Conservation (phyloP, 1,140 invertebrate genomes). For the Dryas iulia region DNA sequence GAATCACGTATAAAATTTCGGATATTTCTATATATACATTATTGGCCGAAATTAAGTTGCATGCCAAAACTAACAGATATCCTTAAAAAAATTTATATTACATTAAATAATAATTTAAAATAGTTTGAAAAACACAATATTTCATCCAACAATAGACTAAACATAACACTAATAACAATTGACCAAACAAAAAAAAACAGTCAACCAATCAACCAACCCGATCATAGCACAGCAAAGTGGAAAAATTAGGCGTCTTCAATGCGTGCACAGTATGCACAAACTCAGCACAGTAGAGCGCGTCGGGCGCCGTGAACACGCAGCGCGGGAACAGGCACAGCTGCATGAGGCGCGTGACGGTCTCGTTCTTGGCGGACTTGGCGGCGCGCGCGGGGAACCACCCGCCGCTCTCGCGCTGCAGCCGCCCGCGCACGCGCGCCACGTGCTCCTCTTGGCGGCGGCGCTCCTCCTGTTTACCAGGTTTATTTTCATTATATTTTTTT, state of each 20-base stretch:
- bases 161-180: too few species aligned
- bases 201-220: too few species aligned
- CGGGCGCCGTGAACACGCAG: slow-evolving; percentile 93
- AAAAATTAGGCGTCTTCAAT: slow-evolving; percentile 98
- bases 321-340: slow-evolving; percentile 98
- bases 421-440: slow-evolving; percentile 87
- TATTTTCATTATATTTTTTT: too few species aligned
- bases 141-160: too few species aligned
- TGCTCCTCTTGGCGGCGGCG: slow-evolving; percentile 96
- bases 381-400: slow-evolving; percentile 94
- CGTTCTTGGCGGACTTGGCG: slow-evolving; percentile 95
- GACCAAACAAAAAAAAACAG: too few species aligned
- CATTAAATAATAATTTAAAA: too few species aligned
- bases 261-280: slow-evolving; percentile 97
- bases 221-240: slow-evolving; percentile 98
- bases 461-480: slow-evolving; percentile 85
- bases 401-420: slow-evolving; percentile 92
- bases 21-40: too few species aligned
- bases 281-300: slow-evolving; percentile 98
- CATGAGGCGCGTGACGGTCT: slow-evolving; percentile 97
- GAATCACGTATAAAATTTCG: too few species aligned
- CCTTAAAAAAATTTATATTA: too few species aligned
- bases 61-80: too few species aligned
- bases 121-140: too few species aligned
- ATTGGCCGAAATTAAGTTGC: too few species aligned